Evolutionary conservation across 2,888 invertebrate species (phyloP).

Genomic region (Zeuzera pyrina): DNA sequence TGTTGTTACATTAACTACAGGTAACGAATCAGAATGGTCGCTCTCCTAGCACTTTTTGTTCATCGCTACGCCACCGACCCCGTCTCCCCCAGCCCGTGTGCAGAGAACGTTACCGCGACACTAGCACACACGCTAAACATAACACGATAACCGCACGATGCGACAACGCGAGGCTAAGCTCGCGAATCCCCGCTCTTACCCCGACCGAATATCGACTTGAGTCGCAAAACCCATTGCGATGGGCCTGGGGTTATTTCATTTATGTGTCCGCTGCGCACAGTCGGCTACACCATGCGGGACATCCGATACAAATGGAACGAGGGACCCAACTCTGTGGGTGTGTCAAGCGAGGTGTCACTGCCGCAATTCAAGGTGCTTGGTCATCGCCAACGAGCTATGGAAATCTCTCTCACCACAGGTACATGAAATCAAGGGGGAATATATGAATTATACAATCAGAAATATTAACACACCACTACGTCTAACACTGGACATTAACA

Average conservation of each 20-base stretch:
- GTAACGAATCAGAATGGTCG: conserved; percentile 76
- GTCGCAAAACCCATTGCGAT: conserved; percentile 12
- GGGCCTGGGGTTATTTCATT: conserved; percentile 54
- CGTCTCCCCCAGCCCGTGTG: conserved; percentile 67
- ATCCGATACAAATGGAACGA: conserved; percentile 98
- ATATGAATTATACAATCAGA: not conserved
- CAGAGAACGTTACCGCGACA: conserved; percentile 58
- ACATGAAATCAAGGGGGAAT: conserved; percentile 46
- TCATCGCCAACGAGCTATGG: conserved; percentile 95
- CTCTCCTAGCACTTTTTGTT: conserved; percentile 54
- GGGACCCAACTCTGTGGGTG: conserved; percentile 95
- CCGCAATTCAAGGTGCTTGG: conserved; percentile 99
- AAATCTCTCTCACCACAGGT: conserved; percentile 98
- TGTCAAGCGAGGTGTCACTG: conserved; percentile 95
- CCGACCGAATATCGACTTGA: conserved; percentile 62
- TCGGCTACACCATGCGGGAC: conserved; percentile 98
- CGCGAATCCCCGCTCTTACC: conserved; percentile 56
- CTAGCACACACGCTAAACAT: conserved; percentile 63
- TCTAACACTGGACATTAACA: conserved; percentile 64
- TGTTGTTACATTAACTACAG: conserved; percentile 96
- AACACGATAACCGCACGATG: conserved; percentile 59
- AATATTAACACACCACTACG: conserved; percentile 33
- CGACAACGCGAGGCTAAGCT: conserved; percentile 49
- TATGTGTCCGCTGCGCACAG: conserved; percentile 77
- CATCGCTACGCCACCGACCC: conserved; percentile 60